Evolutionary conservation across 2,888 invertebrate species (phyloP), one percentile per base, ranked within the genome.

Genomic region (Drosophila pseudotalamancana): DNA sequence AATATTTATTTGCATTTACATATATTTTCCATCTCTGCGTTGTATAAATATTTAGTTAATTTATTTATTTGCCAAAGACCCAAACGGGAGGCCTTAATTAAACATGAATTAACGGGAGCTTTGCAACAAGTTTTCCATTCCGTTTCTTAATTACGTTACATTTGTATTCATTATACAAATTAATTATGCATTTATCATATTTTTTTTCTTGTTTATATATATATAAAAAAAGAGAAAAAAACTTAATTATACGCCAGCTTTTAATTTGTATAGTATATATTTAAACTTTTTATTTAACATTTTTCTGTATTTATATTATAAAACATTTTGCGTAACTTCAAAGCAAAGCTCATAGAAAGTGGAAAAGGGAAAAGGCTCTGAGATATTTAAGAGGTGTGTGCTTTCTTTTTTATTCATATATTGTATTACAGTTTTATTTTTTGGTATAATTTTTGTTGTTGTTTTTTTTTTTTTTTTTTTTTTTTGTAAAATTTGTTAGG

Each of bases 341-440:
- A 77, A 78, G 75, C 78, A 60, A 80, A 80, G 79, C 79, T 80
- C 83, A 32, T 79, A 86, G 71, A 72, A 72, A 64, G 62, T 79
- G 86, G 63, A 82, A 79, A 79, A 21, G 76, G 86, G 62, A 77
- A 70, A 81, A 70, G 59, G 61, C 65, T 59, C 83, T 64, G 65
- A 78, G 72, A 68, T 12, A n/a, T 49, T 72, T 29, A 42, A 45
- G 62, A 85, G 72, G 59, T 57, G 55, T 55, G 55, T 60, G 66
- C 40, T 43, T 50, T 43, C 5, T 34, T 66, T 53, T 56, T 21
- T n/a, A n/a, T n/a, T n/a, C n/a, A n/a, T 34, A 11, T 43, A 29
- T 32, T 27, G 18, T 16, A 4, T 31, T 43, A n/a, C n/a, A n/a
- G n/a, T 25, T 29, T 21, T 29, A 42, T 46, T 35, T 35, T 39